Conservation (phyloP, 2,888 invertebrate species). For the Xestoiulus laeticollis region DNA sequence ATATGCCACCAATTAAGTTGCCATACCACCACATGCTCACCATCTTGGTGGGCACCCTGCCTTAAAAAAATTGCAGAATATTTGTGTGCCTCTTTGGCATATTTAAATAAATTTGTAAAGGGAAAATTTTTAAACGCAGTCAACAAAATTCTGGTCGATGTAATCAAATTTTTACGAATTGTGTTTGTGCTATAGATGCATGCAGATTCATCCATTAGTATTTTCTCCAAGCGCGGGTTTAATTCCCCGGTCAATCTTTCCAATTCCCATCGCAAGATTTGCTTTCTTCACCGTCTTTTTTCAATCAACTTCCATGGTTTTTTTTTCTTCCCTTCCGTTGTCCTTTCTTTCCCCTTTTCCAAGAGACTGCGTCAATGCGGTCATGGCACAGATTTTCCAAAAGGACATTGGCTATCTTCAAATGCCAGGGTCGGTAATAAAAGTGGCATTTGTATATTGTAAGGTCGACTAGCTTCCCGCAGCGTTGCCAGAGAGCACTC, state of each 20-base stretch:
- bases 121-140: too few species aligned
- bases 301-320: background rate
- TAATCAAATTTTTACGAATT: background rate
- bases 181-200: background rate
- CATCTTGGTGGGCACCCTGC: too few species aligned
- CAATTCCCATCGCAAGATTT: slow-evolving; percentile 40
- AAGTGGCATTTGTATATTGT: slow-evolving; percentile 37
- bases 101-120: too few species aligned
- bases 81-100: too few species aligned
- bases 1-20: too few species aligned
- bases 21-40: too few species aligned
- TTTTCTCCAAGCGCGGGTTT: slow-evolving; percentile 3
- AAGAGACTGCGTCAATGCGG: slow-evolving; percentile 39
- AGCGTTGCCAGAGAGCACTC: slow-evolving; percentile 6
- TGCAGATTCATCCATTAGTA: slow-evolving; percentile 6
- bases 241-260: slow-evolving; percentile 40
- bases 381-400: slow-evolving; percentile 41
- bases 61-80: too few species aligned
- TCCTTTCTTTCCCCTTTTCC: slow-evolving; percentile 29
- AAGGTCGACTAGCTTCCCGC: slow-evolving; percentile 46
- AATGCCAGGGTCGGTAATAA: slow-evolving; percentile 47
- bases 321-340: background rate
- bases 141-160: background rate
- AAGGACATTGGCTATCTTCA: slow-evolving; percentile 47
- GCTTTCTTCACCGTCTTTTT: slow-evolving; percentile 32